phyloP scores from a whole-genome alignment of 2,888 invertebrate species.

The Lithodes maja region DNA sequence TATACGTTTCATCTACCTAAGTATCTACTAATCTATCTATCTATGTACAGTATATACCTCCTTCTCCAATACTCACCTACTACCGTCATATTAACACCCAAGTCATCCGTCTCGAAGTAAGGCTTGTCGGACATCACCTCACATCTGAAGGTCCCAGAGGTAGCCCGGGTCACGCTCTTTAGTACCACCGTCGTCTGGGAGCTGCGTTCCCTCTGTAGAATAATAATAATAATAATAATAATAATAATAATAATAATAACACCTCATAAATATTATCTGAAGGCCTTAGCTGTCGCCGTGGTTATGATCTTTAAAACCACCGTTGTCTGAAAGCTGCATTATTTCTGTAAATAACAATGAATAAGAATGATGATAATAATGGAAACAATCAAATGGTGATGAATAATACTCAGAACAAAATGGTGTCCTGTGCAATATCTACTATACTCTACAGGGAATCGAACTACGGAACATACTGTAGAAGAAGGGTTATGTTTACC shows the following conservation, averaged over 20 bases:
- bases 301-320: background rate
- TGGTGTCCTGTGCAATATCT: too few relatives aligned
- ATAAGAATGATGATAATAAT: too few relatives aligned
- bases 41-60: background rate
- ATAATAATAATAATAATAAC: background rate
- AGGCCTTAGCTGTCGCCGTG: background rate
- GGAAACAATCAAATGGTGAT: too few relatives aligned
- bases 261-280: background rate
- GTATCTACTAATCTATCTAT: background rate
- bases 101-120: constrained; percentile 62
- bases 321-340: too few relatives aligned
- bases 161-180: constrained; percentile 45
- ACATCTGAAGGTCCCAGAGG: constrained; percentile 65
- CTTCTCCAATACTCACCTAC: constrained; percentile 58
- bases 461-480: too few relatives aligned
- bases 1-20: background rate
- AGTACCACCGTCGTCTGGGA: constrained; percentile 43
- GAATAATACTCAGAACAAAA: too few relatives aligned
- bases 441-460: too few relatives aligned
- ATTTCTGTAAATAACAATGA: too few relatives aligned
- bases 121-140: constrained; percentile 70
- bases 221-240: too few relatives aligned
- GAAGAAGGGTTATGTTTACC: too few relatives aligned
- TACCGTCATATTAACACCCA: constrained; percentile 66
- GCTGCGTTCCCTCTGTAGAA: constrained; percentile 38